Conservation (phyloP, 2,888 invertebrate species). For the Lasioglossum figueresi region DNA sequence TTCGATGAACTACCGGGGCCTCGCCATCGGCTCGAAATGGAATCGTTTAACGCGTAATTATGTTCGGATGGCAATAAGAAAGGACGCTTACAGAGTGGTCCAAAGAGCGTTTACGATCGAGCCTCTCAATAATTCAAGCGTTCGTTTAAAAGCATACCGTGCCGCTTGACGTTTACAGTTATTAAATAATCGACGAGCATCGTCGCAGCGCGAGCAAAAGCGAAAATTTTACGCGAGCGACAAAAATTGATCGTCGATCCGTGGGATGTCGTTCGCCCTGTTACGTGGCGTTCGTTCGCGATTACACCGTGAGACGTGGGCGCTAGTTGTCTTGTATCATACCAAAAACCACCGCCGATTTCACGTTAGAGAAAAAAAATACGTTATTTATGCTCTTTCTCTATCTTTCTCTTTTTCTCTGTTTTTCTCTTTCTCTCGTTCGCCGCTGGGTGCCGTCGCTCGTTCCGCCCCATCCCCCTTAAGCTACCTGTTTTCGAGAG, state of each 20-base stretch:
- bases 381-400: background rate
- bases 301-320: slow-evolving; percentile 76
- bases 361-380: slow-evolving; percentile 25
- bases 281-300: slow-evolving; percentile 12
- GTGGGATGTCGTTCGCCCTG: background rate
- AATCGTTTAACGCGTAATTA: slow-evolving; percentile 57
- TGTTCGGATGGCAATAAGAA: slow-evolving; percentile 39
- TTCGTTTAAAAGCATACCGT: slow-evolving; percentile 42
- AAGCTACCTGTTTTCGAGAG: slow-evolving; percentile 28
- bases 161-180: slow-evolving; percentile 15
- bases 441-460: slow-evolving; percentile 30
- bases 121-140: slow-evolving; percentile 27
- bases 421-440: slow-evolving; percentile 9
- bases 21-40: slow-evolving; percentile 28
- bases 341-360: slow-evolving; percentile 45
- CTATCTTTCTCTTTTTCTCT: background rate
- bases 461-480: background rate
- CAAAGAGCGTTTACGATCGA: slow-evolving; percentile 34
- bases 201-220: background rate
- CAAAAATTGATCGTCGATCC: background rate
- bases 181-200: slow-evolving; percentile 11
- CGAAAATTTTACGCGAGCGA: background rate
- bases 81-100: slow-evolving; percentile 12
- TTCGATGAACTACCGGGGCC: slow-evolving; percentile 45
- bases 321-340: slow-evolving; percentile 81